Percentiles rank a stretch among this genome's conserved stretches.
These are phyloP conservation scores for Morone chrysops DNA, from an alignment of 2,113 vertebrate species.

Conservation along the genomic window DNA sequence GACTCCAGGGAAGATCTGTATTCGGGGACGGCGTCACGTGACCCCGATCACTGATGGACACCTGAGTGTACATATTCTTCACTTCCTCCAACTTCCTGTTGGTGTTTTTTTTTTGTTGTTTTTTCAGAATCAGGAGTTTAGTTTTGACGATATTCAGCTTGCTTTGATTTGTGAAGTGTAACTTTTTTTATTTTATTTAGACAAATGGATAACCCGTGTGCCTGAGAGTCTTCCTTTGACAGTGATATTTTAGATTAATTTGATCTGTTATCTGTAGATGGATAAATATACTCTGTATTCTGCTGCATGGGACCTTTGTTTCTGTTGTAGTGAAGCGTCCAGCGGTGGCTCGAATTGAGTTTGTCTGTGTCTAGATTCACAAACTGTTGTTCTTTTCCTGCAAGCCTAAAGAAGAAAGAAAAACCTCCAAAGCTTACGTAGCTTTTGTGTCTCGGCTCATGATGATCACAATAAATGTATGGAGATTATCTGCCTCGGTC, in stretches of 20 bases:
- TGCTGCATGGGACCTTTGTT: conserved; percentile 59
- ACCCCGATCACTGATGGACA: conserved; percentile 25
- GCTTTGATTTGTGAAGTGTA: conserved; percentile 58
- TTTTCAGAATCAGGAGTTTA: conserved; percentile 7
- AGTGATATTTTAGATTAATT: conserved; percentile 48
- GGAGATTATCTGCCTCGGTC: not conserved
- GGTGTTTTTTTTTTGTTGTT: conserved; percentile 19
- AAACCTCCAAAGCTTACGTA: not conserved
- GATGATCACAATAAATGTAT: conserved; percentile 47
- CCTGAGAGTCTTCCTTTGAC: conserved; percentile 33
- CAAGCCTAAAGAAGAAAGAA: not conserved
- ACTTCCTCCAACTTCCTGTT: conserved; percentile 46
- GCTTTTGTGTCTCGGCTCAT: conserved; percentile 28
- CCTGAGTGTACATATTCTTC: conserved; percentile 44
- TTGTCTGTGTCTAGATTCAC: conserved; percentile 22
- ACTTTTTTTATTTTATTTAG: conserved; percentile 7
- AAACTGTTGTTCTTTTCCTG: conserved; percentile 21
- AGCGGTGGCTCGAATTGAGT: conserved; percentile 27
- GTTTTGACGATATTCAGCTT: conserved; percentile 36
- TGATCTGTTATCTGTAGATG: conserved; percentile 32
- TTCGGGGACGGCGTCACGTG: not conserved
- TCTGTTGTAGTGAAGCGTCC: conserved; percentile 64
- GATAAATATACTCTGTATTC: conserved; percentile 47
- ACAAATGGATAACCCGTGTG: conserved; percentile 44
- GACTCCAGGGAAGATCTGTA: not conserved